Base-by-base conservation (phyloP, 2,888 invertebrate species). In the Neoaliturus tenellus region DNA sequence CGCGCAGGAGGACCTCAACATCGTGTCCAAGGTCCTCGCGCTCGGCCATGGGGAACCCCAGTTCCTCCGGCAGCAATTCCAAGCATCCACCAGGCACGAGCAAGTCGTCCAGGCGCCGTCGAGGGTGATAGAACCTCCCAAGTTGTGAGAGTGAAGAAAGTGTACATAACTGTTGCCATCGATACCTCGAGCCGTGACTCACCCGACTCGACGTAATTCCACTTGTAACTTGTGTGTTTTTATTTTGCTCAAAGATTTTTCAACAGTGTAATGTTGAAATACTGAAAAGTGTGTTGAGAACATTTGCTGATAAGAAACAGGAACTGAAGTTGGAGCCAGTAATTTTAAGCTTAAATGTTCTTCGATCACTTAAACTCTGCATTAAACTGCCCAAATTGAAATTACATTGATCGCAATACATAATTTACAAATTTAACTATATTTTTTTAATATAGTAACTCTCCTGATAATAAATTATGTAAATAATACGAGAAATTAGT, bases 1-100 rank as follows among this genome's bases (percentile, higher is more conserved):
- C 87, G 91, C 91, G 85, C 93, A 93, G 83, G 96, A 96, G 89
- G 96, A 96, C 90, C 91, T 96, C 80, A 96, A 95, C 89, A 95
- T 96, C 88, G 95, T 96, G 44, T 94, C 95, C 69, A 96, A 96
- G 91, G 95, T 96, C 85, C 91, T 96, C 88, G 95, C 96, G 10
- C 91, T 96, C 82, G 96, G 96, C 90, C 96, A 96, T 88, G 95
- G 95, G 73, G 78, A 78, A 39, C 78, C 58, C n/a, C 82, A 84
- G 51, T 82, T 84, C 33, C 55, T 51, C 14, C 31, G 67, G 17
- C 81, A 81, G 23, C 84, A 81, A 67, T 69, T 33, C 41, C 67
- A 67, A 83, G 78, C 48, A 0, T 84, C 84, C 0, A 41, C 62
- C 17, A 84, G 78, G 51, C 82, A 82, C 20, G 78, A 78, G 44